Base-by-base conservation (phyloP, 2,113 vertebrate species). In the Pyxicephalus adspersus region DNA sequence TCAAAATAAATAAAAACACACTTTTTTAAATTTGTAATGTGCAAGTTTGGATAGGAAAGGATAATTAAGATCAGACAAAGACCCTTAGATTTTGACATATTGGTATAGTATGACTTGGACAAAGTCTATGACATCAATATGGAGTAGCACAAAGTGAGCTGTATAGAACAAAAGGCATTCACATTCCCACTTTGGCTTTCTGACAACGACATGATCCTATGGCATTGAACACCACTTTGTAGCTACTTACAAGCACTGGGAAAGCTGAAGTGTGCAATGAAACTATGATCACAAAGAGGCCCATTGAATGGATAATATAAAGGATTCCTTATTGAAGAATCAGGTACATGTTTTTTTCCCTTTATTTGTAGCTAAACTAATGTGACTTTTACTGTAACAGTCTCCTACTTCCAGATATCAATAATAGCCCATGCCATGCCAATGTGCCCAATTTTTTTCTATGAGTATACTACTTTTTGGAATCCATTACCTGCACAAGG, bases 201-300 rank as follows among this genome's bases (percentile, higher is more conserved):
- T 74, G 80, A 82, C 80, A 82, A 66, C 61, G 58, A 65, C 71
- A 66, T 55, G 70, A 82, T 74, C 51, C 71, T 64, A 61, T 65
- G 80, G 61, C 80, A 81, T 51, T 57, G 50, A 81, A 75, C 61
- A 75, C 60, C 70, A 81, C 65, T 75, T 82, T 82, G 60, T 65
- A 82, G 71, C 80, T 82, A 75, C 71, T 65, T 66, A 75, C 80
- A 82, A 82, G 80, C 71, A 75, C 70, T 75, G 61, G 60, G 80
- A 64, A 81, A 74, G 79, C 31, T 65, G 79, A 81, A 81, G 71
- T 75, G 80, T 66, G 80, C 71, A 65, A 54, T 66, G 71, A 74
- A 74, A 74, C 80, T 66, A 55, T 63, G 57, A 66, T 55, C 71
- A 75, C 60, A 82, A 82, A 66, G 61, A 75, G 18, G 60, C 51